These are phyloP conservation scores for Babylonia areolata DNA, from an alignment of 1,140 invertebrate species.

Conservation along the genomic window DNA sequence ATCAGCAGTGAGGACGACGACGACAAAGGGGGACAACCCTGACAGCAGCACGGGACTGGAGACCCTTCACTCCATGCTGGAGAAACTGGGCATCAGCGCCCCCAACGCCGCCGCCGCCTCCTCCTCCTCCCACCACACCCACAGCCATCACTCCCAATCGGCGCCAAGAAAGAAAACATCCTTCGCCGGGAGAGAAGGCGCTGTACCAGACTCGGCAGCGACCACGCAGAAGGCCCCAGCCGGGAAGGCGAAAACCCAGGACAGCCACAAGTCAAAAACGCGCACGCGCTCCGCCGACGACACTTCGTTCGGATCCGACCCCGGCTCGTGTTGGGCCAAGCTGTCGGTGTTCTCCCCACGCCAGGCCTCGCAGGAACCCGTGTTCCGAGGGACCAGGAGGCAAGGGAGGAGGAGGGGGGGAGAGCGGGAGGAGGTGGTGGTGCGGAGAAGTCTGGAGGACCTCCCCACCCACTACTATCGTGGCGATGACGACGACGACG, in stretches of 20 bases:
- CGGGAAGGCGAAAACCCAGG: background rate
- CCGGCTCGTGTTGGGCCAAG: background rate
- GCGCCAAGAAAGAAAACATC: background rate
- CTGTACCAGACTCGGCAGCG: background rate
- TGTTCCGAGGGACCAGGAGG: too few species aligned
- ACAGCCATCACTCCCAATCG: background rate
- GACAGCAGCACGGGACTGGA: background rate
- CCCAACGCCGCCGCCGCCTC: background rate
- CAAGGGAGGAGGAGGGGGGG: background rate
- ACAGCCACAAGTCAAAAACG: background rate
- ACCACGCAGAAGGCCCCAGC: too few species aligned
- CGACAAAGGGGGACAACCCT: background rate
- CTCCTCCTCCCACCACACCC: background rate
- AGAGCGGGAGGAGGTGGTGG: background rate
- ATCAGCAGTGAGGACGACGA: background rate
- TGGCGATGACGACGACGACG: too few species aligned
- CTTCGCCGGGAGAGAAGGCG: background rate
- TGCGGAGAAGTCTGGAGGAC: conserved; percentile 20
- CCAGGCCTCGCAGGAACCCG: background rate
- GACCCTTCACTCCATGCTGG: conserved; percentile 15
- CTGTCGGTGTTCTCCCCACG: background rate
- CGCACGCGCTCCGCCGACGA: background rate
- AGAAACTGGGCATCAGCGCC: background rate
- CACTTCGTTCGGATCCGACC: background rate
- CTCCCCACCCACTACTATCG: too few species aligned